Evolutionary conservation across 2,113 vertebrate species (phyloP).

Genomic region (Ciconia boyciana): DNA sequence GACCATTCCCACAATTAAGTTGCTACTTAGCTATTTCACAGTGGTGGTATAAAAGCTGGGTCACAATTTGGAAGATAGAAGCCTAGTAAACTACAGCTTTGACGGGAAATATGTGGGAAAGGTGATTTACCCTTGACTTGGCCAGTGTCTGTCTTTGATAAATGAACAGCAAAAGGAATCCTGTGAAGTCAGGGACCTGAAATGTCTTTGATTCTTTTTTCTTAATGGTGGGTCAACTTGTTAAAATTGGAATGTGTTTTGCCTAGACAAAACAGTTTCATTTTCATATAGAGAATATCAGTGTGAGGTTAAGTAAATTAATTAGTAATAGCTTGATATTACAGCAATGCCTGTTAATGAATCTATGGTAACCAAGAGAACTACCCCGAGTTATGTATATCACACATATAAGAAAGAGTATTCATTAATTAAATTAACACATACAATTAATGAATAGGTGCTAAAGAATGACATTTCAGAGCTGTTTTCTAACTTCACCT

Average conservation of each 20-base stretch:
- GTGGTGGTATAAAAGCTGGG: neutral
- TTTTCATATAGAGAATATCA: neutral
- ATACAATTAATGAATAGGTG: neutral
- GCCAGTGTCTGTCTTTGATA: neutral
- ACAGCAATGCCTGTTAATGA: neutral
- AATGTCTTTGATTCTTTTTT: neutral
- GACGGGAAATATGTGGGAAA: neutral
- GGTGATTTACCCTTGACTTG: neutral
- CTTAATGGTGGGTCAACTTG: neutral
- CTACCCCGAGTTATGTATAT: neutral
- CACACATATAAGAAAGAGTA: neutral
- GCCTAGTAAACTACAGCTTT: neutral
- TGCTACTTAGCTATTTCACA: neutral
- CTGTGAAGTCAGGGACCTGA: neutral
- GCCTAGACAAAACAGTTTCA: neutral
- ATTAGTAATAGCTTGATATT: neutral
- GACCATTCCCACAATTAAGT: neutral
- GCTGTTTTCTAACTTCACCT: neutral
- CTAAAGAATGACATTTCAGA: neutral
- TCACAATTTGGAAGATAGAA: neutral
- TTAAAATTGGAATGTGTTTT: neutral
- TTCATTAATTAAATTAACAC: neutral
- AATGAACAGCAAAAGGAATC: neutral
- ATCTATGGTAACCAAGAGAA: neutral
- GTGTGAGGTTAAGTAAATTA: neutral